Evolutionary conservation across 1,140 invertebrate species (phyloP).

Genomic region (Plectus sambesii): DNA sequence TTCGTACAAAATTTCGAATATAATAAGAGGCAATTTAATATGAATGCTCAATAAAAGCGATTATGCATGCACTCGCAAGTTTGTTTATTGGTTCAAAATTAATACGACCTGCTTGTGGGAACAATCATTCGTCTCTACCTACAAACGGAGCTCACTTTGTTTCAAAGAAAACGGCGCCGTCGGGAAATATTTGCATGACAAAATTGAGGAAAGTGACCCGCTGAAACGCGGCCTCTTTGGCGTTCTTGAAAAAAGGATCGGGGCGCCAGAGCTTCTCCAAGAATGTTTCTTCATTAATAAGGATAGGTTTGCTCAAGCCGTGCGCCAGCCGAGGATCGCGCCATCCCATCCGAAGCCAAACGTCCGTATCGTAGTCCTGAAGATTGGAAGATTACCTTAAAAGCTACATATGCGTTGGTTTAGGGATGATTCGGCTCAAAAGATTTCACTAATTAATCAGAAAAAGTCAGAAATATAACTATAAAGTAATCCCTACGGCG

Average conservation of each 20-base stretch:
- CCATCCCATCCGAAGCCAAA: constrained; percentile 43
- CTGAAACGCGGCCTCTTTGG: constrained; percentile 38
- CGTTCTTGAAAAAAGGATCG: constrained; percentile 42
- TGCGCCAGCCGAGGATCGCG: constrained; percentile 41
- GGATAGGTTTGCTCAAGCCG: constrained; percentile 34
- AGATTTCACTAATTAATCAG: no score
- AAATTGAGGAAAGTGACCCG: constrained; percentile 42
- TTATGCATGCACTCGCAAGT: no score
- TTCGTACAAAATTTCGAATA: constrained; percentile 6
- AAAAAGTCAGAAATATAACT: no score
- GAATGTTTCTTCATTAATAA: constrained; percentile 42
- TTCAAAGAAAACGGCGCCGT: constrained; percentile 42
- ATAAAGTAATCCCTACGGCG: no score
- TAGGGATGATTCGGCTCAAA: no score
- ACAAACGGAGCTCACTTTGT: constrained; percentile 17
- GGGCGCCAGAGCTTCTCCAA: constrained; percentile 41
- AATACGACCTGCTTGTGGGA: no score
- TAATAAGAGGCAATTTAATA: background rate
- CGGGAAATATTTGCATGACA: constrained; percentile 41
- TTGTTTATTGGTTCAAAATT: no score
- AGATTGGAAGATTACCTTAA: constrained; percentile 13
- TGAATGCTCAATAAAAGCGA: no score
- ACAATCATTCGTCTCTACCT: no score
- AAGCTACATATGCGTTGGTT: no score
- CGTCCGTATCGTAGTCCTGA: constrained; percentile 43